These are phyloP conservation scores for Corythornis madagascariensis DNA, from an alignment of 2,113 vertebrate genomes.

Conservation along the genomic window DNA sequence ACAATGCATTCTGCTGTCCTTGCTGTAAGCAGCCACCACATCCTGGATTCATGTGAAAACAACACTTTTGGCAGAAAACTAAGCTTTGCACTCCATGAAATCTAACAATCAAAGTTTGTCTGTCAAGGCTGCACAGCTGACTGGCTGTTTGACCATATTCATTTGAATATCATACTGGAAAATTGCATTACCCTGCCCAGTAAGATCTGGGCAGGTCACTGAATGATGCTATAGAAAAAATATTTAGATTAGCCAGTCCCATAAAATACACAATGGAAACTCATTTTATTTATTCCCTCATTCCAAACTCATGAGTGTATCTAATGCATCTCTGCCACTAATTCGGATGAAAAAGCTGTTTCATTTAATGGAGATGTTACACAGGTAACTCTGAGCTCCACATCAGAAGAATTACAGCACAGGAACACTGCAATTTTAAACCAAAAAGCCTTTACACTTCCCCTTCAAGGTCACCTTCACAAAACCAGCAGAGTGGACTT, in stretches of 20 bases:
- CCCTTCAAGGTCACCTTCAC: constrained; percentile 34
- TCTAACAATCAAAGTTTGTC: background rate
- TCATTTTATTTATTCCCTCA: background rate
- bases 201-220: background rate
- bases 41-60: background rate
- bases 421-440: background rate
- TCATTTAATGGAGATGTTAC: background rate
- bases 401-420: background rate
- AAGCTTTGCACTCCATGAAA: background rate
- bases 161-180: background rate
- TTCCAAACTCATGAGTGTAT: background rate
- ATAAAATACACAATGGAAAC: background rate
- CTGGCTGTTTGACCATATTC: background rate
- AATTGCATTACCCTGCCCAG: background rate
- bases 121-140: background rate
- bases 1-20: background rate
- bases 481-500: background rate
- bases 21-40: background rate
- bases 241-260: background rate
- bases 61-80: background rate
- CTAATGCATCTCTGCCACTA: background rate
- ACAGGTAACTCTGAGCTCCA: background rate
- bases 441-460: background rate
- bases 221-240: background rate
- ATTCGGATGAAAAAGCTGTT: background rate